A percentile compares a stretch with the other conserved stretches of the same genome.
Evolutionary conservation across 1,140 invertebrate genomes (phyloP).

Genomic region (Tetramorium simillimum): DNA sequence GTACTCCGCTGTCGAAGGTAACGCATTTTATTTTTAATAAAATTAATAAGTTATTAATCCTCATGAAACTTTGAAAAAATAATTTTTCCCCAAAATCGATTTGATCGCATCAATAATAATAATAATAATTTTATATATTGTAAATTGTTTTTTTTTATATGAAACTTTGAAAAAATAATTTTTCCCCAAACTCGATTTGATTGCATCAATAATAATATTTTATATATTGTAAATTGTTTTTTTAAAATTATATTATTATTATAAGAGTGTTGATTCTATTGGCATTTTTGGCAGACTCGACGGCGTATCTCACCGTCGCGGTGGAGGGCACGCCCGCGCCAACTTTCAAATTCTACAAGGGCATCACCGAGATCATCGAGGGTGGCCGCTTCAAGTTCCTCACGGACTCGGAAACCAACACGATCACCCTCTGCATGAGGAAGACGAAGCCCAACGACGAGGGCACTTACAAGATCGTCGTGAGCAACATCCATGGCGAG

Average conservation of each 20-base stretch:
- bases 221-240: neutral
- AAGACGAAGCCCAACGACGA: constrained; percentile 99
- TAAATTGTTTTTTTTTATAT: neutral
- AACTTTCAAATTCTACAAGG: constrained; percentile 98
- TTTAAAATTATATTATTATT: neutral
- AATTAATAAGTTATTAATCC: neutral
- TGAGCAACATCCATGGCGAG: constrained; percentile 97
- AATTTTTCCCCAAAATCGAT: neutral
- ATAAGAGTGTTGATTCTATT: neutral
- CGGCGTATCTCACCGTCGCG: constrained; percentile 94
- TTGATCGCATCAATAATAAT: neutral
- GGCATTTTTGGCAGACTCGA: constrained; percentile 89
- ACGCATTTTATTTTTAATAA: neutral
- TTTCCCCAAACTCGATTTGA: neutral
- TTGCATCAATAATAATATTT: neutral
- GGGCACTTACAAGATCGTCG: constrained; percentile 96
- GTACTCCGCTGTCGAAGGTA: constrained; percentile 96
- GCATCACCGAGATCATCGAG: constrained; percentile 94
- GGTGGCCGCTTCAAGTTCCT: constrained; percentile 96
- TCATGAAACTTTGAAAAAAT: neutral
- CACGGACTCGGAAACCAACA: constrained; percentile 95
- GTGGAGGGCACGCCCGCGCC: constrained; percentile 97
- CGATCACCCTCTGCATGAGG: constrained; percentile 96
- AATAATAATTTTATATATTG: neutral
- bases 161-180: neutral